Evolutionary conservation across 2,797 vertebrate species (phyloP).

Genomic region (Tragelaphus eurycerus): DNA sequence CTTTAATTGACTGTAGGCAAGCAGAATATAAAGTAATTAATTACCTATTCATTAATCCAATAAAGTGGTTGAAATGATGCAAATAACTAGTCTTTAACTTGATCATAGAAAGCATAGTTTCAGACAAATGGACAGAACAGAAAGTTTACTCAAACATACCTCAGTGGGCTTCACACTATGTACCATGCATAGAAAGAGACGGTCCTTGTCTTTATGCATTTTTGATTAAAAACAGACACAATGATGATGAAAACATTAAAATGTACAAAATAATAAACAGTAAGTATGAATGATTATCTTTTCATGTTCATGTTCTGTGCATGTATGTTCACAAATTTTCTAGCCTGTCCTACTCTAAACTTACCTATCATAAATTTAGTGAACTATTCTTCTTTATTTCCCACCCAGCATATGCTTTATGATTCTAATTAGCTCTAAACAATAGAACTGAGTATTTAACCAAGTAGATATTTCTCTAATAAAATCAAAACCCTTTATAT

Average conservation of each 20-base stretch:
- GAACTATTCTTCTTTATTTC: neutral
- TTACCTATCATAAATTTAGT: neutral
- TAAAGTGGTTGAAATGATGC: neutral
- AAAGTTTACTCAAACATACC: neutral
- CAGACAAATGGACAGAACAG: neutral
- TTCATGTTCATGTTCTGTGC: neutral
- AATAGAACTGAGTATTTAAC: slow-evolving; percentile 29
- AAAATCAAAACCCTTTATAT: neutral
- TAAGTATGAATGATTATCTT: neutral
- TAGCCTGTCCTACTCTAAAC: neutral
- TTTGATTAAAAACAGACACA: neutral
- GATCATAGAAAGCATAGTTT: neutral
- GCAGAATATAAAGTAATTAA: neutral
- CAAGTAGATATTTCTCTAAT: neutral
- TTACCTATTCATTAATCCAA: neutral
- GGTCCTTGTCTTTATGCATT: neutral
- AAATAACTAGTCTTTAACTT: neutral
- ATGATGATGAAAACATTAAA: neutral
- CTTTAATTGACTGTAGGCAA: neutral
- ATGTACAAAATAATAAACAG: neutral
- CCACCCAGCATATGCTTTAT: neutral
- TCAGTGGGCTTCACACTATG: neutral
- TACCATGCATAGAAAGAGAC: neutral
- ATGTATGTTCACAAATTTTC: neutral
- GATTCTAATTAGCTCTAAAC: slow-evolving; percentile 30